A percentile compares a stretch with the other conserved stretches of the same genome.
phyloP scores from a whole-genome alignment of 53 echinoderm and acorn worm species.

The Holothuria leucospilota region DNA sequence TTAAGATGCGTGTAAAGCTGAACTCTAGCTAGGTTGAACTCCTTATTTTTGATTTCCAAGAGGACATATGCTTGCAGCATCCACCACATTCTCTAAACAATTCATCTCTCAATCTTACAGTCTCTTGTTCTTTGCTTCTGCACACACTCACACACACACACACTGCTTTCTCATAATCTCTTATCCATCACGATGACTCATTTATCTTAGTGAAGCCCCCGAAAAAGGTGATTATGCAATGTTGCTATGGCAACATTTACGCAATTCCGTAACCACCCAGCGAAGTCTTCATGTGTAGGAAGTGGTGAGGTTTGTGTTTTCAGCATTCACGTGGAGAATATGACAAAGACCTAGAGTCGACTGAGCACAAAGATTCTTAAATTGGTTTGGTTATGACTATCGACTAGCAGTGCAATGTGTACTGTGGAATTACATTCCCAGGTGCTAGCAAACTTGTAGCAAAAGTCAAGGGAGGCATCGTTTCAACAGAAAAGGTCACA shows the following conservation, averaged over 20 bases:
- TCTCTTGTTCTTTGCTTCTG: no score
- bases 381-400: conserved; percentile 25
- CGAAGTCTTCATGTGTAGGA: conserved; percentile 40
- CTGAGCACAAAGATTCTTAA: conserved; percentile 14
- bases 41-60: no score
- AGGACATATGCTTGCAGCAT: no score
- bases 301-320: conserved; percentile 40
- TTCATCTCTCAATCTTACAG: no score
- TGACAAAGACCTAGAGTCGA: conserved; percentile 8
- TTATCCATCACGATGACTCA: conserved; percentile 39
- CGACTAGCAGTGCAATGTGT: conserved; percentile 29
- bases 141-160: background rate
- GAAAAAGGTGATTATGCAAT: conserved; percentile 71
- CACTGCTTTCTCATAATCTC: conserved; percentile 25
- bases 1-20: no score
- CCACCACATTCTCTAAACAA: no score
- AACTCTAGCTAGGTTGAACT: no score
- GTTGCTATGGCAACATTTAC: conserved; percentile 76
- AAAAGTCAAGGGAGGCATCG: no score
- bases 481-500: no score
- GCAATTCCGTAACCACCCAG: conserved; percentile 66
- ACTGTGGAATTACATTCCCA: conserved; percentile 26
- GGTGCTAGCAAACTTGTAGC: background rate
- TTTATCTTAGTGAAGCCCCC: conserved; percentile 52
- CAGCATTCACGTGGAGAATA: conserved; percentile 38